Evolutionary conservation across 1,140 invertebrate species (phyloP), one percentile per base, ranked within the genome.

Genomic region (Drosophila serrata): DNA sequence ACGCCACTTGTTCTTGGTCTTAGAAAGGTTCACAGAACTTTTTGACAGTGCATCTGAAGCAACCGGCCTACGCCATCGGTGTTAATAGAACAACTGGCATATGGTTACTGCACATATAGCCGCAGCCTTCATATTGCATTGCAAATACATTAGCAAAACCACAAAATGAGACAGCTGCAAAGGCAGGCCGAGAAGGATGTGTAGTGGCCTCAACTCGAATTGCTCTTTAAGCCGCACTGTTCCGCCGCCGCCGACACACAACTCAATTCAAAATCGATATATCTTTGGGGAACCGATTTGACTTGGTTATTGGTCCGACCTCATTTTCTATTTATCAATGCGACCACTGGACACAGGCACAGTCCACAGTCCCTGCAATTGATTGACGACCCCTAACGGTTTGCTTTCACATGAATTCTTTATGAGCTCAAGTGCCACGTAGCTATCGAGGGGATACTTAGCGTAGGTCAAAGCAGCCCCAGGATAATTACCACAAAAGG

Each of bases 301-400:
- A 53, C 45, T 61, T 53, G 45, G 37, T 11, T 27, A 24, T 72
- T 40, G 61, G 63, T 29, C 29, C 64, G 62, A 64, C 51, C 68
- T 70, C 51, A 58, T 70, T 70, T 68, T 59, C 55, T 61, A 60
- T 73, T 61, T 73, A 73, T 39, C 56, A 73, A 46, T 39, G 42
- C 31, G 22, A 15, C 15, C 48, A 58, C 42, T 45, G 64, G 46
- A 33, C 19, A 58, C 5, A 40, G n/a, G n/a, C 7, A 57, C 5
- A 40, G 43, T 7, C 45, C 42, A 42, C 37, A 60, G 33, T 43
- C 45, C 45, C 17, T 39, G 55, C 55, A 73, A 53, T 74, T 74
- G 68, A 73, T 49, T 37, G 55, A 73, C 56, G 37, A 74, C 43
- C 46, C 31, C 31, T 27, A 4, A 24, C 4, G 27, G 19, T 51